These are phyloP conservation scores for Eurypyga helias DNA, from an alignment of 2,113 vertebrate species.

Conservation along the genomic window DNA sequence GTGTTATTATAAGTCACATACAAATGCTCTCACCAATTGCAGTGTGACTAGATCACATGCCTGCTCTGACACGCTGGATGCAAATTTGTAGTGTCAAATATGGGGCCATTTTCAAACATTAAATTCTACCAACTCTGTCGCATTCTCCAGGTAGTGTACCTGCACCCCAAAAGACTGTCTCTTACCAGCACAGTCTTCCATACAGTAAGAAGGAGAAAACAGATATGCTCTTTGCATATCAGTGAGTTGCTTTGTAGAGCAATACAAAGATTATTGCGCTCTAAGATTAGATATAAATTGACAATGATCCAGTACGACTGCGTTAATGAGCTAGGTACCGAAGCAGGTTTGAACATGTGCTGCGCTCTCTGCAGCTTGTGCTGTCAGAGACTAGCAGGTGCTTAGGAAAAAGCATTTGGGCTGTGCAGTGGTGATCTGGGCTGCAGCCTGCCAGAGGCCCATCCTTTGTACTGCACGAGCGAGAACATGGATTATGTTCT, in stretches of 20 bases:
- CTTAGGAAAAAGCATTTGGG: background rate
- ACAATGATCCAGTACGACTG: fast-evolving
- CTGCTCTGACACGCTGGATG: background rate
- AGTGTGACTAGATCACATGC: background rate
- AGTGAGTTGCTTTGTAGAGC: background rate
- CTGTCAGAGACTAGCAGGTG: background rate
- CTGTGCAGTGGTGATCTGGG: background rate
- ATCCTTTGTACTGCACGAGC: fast-evolving
- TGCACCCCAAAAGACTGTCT: background rate
- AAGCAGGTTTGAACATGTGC: background rate
- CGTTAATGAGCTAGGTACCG: background rate
- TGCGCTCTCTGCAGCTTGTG: background rate
- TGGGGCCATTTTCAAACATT: background rate
- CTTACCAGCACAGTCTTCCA: background rate
- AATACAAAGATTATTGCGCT: background rate
- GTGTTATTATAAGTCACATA: background rate
- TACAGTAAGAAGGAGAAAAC: background rate
- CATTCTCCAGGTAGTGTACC: background rate
- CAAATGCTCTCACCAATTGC: background rate
- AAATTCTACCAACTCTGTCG: background rate
- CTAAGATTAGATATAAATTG: background rate
- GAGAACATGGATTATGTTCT: background rate
- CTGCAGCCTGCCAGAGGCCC: background rate
- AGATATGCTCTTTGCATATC: background rate
- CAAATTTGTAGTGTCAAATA: background rate